Conservation (phyloP, 2,113 vertebrate species). For the Sorex araneus region DNA sequence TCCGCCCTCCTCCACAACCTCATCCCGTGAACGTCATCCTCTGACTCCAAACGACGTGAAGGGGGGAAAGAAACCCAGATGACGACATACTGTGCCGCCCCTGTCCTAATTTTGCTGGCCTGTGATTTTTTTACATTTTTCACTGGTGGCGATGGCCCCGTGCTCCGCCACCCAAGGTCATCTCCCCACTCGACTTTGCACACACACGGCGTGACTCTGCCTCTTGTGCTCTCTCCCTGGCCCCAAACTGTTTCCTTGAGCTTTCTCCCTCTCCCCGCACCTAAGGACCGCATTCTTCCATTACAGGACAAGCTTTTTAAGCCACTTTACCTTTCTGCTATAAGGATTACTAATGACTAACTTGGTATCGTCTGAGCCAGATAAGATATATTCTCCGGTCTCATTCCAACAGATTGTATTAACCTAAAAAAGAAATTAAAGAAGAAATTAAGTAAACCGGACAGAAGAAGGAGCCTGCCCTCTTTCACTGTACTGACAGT, state of each 20-base stretch:
- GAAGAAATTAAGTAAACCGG: constrained; percentile 58
- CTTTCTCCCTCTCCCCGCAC: neutral
- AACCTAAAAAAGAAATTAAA: constrained; percentile 90
- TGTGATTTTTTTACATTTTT: no score
- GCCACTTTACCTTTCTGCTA: constrained; percentile 95
- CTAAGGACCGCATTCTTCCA: neutral
- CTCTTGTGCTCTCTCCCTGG: no score
- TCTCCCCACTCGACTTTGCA: no score
- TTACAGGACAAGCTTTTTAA: constrained; percentile 53
- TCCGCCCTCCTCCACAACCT: constrained; percentile 44
- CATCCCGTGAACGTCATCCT: constrained; percentile 46
- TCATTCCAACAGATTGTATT: constrained; percentile 99
- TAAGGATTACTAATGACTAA: constrained; percentile 98
- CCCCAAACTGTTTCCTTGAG: no score
- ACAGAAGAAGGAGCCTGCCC: constrained; percentile 40
- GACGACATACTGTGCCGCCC: neutral
- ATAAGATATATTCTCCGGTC: constrained; percentile 98
- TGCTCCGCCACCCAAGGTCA: no score
- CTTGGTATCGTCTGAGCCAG: constrained; percentile 98
- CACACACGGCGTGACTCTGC: no score
- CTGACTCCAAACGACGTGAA: constrained; percentile 21
- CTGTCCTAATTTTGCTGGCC: no score
- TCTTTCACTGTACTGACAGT: constrained; percentile 28
- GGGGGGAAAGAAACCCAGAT: constrained; percentile 5
- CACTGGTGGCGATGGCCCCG: no score